These are phyloP conservation scores for Akabosia matsudoensis DNA, from an alignment of 1,140 invertebrate genomes.

Conservation along the genomic window DNA sequence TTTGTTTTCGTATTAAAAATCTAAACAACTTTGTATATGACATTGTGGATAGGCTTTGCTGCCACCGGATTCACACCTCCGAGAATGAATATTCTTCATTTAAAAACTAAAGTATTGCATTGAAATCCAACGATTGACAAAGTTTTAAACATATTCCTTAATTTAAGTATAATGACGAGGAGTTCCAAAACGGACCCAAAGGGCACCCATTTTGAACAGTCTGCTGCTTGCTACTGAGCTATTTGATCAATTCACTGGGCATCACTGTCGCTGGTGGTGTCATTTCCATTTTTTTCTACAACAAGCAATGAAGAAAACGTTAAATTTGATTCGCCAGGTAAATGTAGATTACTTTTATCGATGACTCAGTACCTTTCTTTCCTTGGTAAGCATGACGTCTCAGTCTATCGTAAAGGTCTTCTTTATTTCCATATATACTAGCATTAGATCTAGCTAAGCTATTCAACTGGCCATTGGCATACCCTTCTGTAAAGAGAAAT, in stretches of 20 bases:
- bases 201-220: not conserved
- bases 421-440: slow-evolving; percentile 91
- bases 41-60: slow-evolving; percentile 6
- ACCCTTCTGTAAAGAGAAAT: slow-evolving; percentile 62
- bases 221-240: not conserved
- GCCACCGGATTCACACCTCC: not conserved
- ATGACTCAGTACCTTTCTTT: slow-evolving; percentile 82
- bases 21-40: slow-evolving; percentile 16
- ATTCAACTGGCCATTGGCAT: slow-evolving; percentile 76
- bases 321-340: not conserved
- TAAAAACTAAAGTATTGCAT: slow-evolving; percentile 9
- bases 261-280: slow-evolving; percentile 49
- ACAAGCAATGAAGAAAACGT: not conserved
- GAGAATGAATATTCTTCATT: not conserved
- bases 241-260: slow-evolving; percentile 41
- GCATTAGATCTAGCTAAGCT: slow-evolving; percentile 85
- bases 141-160: not conserved
- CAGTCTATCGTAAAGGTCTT: slow-evolving; percentile 91
- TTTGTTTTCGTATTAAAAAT: not conserved
- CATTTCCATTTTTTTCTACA: slow-evolving; percentile 47
- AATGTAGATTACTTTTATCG: not conserved
- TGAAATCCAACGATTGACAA: slow-evolving; percentile 16
- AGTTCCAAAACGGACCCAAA: not conserved
- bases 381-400: slow-evolving; percentile 92
- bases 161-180: not conserved